phyloP scores from a whole-genome alignment of 2,113 vertebrate genomes.

The Corydoras maculifer region DNA sequence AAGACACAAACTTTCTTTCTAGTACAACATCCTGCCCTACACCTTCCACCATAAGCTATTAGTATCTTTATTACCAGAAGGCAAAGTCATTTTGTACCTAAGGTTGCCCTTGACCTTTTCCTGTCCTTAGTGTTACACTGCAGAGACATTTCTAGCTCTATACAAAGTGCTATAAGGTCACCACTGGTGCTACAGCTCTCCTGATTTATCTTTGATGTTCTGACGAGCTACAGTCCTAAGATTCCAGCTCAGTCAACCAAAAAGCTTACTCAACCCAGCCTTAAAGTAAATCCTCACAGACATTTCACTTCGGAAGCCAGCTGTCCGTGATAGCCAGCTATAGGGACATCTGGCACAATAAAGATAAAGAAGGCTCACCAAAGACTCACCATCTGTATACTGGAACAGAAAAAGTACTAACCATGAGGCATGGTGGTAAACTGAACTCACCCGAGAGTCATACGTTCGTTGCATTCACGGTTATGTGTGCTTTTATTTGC shows the following conservation, averaged over 20 bases:
- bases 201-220: not conserved
- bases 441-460: not conserved
- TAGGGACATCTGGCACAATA: not conserved
- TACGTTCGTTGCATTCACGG: no score
- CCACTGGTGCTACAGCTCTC: not conserved
- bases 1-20: constrained; percentile 16
- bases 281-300: not conserved
- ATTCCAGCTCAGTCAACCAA: not conserved
- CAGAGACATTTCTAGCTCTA: not conserved
- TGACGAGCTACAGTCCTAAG: not conserved
- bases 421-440: not conserved
- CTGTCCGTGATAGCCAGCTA: not conserved
- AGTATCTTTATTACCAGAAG: not conserved
- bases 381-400: not conserved
- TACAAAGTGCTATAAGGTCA: not conserved
- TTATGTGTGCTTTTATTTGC: no score
- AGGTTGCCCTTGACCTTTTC: not conserved
- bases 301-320: not conserved
- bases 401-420: not conserved
- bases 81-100: not conserved
- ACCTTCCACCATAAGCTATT: not conserved
- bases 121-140: not conserved
- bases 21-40: no score
- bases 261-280: not conserved
- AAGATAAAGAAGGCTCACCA: not conserved